Evolutionary conservation across 1,140 invertebrate genomes (phyloP).

Genomic region (Eufriesea mexicana): DNA sequence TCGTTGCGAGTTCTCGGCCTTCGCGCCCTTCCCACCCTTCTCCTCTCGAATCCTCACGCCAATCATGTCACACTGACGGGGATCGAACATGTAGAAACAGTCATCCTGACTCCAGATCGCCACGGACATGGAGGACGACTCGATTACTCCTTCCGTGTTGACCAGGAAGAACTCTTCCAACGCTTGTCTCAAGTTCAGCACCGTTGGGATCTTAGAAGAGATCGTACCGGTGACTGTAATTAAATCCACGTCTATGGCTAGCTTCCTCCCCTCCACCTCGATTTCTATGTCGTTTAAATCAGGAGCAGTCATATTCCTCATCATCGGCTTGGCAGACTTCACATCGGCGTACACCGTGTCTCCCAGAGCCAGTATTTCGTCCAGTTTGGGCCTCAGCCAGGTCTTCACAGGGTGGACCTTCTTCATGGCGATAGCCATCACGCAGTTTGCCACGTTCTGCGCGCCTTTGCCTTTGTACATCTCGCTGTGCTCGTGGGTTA

Average conservation of each 20-base stretch:
- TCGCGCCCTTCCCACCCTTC: conserved; percentile 36
- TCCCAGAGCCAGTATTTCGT: conserved; percentile 72
- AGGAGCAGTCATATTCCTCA: conserved; percentile 68
- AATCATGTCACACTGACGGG: conserved; percentile 68
- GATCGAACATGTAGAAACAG: conserved; percentile 76
- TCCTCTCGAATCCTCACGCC: conserved; percentile 65
- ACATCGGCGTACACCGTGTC: conserved; percentile 66
- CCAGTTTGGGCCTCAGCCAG: conserved; percentile 73
- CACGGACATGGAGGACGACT: conserved; percentile 67
- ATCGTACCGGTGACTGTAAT: conserved; percentile 74
- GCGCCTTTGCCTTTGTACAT: conserved; percentile 73
- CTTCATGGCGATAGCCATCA: conserved; percentile 72
- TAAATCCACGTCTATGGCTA: conserved; percentile 72
- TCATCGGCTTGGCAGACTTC: conserved; percentile 64
- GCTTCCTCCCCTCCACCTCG: conserved; percentile 61
- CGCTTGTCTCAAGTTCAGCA: conserved; percentile 71
- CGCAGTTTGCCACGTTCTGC: conserved; percentile 74
- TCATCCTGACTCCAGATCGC: conserved; percentile 75
- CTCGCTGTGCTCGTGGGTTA: conserved; percentile 71
- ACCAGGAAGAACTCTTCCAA: conserved; percentile 75
- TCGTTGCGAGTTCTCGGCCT: not conserved
- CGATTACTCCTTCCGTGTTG: conserved; percentile 72
- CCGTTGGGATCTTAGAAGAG: conserved; percentile 65
- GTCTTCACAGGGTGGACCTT: conserved; percentile 69
- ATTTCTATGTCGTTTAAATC: conserved; percentile 70